Evolutionary conservation across 2,888 invertebrate genomes (phyloP).

Genomic region (Tiliacea aurago): DNA sequence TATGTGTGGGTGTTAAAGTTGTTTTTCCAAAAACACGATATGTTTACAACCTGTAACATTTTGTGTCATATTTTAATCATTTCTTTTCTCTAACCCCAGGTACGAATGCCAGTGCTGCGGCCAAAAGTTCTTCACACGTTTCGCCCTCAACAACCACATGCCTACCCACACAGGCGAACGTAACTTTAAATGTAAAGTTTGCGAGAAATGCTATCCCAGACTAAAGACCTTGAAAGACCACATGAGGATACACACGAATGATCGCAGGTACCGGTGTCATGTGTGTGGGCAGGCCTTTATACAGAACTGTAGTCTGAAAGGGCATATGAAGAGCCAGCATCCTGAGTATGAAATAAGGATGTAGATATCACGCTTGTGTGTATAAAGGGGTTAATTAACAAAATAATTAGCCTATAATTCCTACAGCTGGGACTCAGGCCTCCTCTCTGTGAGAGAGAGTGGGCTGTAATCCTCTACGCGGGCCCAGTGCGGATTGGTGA

Average conservation of each 20-base stretch:
- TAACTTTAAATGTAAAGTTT: slow-evolving; percentile 85
- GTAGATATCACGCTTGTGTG: neutral
- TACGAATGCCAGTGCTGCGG: slow-evolving; percentile 86
- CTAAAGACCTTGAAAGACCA: slow-evolving; percentile 85
- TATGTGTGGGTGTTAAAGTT: no score
- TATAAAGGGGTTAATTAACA: neutral
- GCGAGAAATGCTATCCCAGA: slow-evolving; percentile 85
- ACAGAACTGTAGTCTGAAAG: slow-evolving; percentile 86
- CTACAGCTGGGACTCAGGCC: neutral
- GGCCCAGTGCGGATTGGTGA: neutral
- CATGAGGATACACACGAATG: slow-evolving; percentile 84
- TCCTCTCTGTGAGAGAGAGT: neutral
- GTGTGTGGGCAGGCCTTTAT: slow-evolving; percentile 87
- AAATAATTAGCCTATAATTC: neutral
- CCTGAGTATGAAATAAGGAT: slow-evolving; percentile 76
- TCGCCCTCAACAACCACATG: slow-evolving; percentile 86
- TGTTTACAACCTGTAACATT: no score
- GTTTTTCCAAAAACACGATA: neutral
- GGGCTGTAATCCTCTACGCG: neutral
- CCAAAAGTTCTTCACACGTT: slow-evolving; percentile 86
- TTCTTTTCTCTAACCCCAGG: slow-evolving; percentile 62
- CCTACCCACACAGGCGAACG: slow-evolving; percentile 85
- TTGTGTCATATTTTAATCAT: neutral
- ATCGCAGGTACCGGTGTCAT: slow-evolving; percentile 80
- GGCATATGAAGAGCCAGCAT: slow-evolving; percentile 86